Evolutionary conservation across 2,888 invertebrate species (phyloP).

Genomic region (Eupithecia subfuscata): DNA sequence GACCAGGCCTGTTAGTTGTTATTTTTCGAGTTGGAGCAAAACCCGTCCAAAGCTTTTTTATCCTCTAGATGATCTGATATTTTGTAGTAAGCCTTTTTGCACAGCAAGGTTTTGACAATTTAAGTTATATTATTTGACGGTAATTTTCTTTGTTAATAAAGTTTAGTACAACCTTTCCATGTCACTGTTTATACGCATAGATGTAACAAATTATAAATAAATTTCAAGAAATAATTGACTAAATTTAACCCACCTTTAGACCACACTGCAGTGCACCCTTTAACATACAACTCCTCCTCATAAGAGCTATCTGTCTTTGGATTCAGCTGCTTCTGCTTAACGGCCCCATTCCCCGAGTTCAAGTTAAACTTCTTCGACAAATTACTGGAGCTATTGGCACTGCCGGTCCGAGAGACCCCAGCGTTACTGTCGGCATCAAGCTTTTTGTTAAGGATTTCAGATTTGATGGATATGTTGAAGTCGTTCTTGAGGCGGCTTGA

Average conservation of each 20-base stretch:
- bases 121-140: no score
- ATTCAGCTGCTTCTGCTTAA: slow-evolving; percentile 61
- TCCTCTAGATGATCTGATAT: no score
- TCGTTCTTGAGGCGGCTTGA: slow-evolving; percentile 74
- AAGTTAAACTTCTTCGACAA: slow-evolving; percentile 78
- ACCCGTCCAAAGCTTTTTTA: no score
- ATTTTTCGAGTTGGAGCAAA: no score
- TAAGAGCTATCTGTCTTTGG: slow-evolving; percentile 78
- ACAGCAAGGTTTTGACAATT: no score
- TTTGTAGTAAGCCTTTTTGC: no score
- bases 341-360: slow-evolving; percentile 50
- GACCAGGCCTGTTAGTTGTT: no score
- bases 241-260: slow-evolving; percentile 81
- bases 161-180: no score
- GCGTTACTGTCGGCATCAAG: slow-evolving; percentile 59
- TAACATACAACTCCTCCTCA: slow-evolving; percentile 95
- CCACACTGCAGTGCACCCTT: slow-evolving; percentile 93
- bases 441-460: slow-evolving; percentile 65
- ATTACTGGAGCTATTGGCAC: slow-evolving; percentile 77
- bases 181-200: no score
- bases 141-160: no score
- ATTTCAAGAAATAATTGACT: no score
- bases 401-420: slow-evolving; percentile 66
- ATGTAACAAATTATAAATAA: no score
- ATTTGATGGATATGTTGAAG: slow-evolving; percentile 77